phyloP scores from a whole-genome alignment of 2,113 vertebrate genomes.

The Gnathonemus longibarbis region DNA sequence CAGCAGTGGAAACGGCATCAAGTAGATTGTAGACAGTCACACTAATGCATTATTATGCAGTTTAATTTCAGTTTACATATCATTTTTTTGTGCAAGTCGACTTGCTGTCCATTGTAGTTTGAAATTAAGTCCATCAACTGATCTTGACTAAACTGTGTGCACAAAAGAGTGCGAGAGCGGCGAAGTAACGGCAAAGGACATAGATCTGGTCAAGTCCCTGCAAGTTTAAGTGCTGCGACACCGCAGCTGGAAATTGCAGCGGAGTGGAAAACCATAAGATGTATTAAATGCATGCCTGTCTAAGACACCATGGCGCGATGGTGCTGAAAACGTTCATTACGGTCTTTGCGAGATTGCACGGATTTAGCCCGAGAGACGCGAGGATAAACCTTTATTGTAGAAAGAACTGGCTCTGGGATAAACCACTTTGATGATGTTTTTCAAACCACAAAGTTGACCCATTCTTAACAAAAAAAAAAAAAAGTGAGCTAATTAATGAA shows the following conservation, averaged over 20 bases:
- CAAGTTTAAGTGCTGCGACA: not conserved
- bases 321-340: constrained; percentile 5
- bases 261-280: not conserved
- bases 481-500: not conserved
- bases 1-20: not conserved
- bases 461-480: not conserved
- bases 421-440: not conserved
- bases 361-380: not conserved
- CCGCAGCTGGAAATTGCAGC: not conserved
- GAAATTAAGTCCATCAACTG: not conserved
- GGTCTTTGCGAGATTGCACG: not conserved
- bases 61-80: not conserved
- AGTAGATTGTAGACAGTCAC: not conserved
- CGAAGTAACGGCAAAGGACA: not conserved
- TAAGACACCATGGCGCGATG: not conserved
- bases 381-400: not conserved
- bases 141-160: not conserved
- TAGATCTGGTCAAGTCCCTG: not conserved
- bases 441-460: not conserved
- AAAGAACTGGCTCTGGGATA: not conserved
- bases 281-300: not conserved
- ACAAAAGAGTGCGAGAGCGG: not conserved
- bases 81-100: not conserved
- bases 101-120: not conserved
- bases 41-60: not conserved